Evolutionary conservation across 2,888 invertebrate species (phyloP).

Genomic region (Halocaridina rubra): DNA sequence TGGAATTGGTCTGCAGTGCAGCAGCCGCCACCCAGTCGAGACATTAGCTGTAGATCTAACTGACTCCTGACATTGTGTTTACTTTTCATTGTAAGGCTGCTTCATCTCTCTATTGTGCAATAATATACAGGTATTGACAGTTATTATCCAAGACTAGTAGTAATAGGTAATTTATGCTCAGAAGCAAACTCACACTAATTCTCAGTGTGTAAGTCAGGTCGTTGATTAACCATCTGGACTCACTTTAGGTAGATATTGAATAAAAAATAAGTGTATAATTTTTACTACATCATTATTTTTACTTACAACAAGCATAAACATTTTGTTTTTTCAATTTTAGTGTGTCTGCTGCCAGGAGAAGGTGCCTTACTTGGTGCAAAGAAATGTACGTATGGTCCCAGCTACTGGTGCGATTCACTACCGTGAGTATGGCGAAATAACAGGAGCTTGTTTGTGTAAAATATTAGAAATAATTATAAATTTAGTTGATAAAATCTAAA

Average conservation of each 20-base stretch:
- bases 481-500: too few relatives aligned
- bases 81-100: too few relatives aligned
- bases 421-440: conserved; percentile 45
- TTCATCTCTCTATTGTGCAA: too few relatives aligned
- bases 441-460: too few relatives aligned
- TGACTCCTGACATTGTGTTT: too few relatives aligned
- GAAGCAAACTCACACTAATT: not conserved
- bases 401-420: conserved; percentile 81
- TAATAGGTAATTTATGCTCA: not conserved
- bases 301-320: not conserved
- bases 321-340: not conserved
- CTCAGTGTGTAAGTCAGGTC: not conserved
- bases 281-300: not conserved
- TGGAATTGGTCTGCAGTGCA: too few relatives aligned
- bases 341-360: conserved; percentile 72
- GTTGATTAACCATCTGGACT: not conserved
- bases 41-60: too few relatives aligned
- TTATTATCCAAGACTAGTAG: too few relatives aligned
- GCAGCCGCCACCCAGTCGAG: too few relatives aligned
- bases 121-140: too few relatives aligned
- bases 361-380: conserved; percentile 67
- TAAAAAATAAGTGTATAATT: not conserved
- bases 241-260: not conserved
- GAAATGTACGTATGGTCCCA: conserved; percentile 83
- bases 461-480: too few relatives aligned